These are phyloP conservation scores for Ochropleura leucogaster DNA, from an alignment of 2,888 invertebrate species.

Conservation along the genomic window DNA sequence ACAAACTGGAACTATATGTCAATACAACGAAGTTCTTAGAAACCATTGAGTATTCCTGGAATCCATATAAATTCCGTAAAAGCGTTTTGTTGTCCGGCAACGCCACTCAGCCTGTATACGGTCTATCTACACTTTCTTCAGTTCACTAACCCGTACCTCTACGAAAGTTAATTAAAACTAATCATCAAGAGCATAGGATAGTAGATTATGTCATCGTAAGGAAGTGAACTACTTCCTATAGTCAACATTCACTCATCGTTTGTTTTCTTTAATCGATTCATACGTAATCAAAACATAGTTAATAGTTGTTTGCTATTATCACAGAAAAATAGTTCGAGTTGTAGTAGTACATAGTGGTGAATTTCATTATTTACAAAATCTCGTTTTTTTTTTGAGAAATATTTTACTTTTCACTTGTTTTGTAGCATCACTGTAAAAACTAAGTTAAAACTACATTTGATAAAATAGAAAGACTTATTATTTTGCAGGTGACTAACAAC, in stretches of 20 bases:
- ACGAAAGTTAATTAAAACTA: slow-evolving; percentile 40
- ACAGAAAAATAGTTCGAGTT: slow-evolving; percentile 37
- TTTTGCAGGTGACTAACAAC: no score
- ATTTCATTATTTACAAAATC: slow-evolving; percentile 23
- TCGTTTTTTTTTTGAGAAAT: not conserved
- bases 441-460: not conserved
- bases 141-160: slow-evolving; percentile 32
- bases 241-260: slow-evolving; percentile 47
- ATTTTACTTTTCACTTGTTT: slow-evolving; percentile 7
- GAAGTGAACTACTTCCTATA: slow-evolving; percentile 43
- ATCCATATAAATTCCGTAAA: slow-evolving; percentile 54
- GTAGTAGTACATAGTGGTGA: slow-evolving; percentile 35
- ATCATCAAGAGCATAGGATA: slow-evolving; percentile 48
- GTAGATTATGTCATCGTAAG: slow-evolving; percentile 58
- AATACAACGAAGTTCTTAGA: slow-evolving; percentile 27
- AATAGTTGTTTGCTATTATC: slow-evolving; percentile 44
- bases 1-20: not conserved
- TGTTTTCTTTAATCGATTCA: slow-evolving; percentile 58
- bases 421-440: not conserved
- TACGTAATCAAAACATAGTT: slow-evolving; percentile 63
- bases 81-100: slow-evolving; percentile 27
- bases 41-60: slow-evolving; percentile 47
- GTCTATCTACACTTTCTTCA: slow-evolving; percentile 17
- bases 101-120: slow-evolving; percentile 5
- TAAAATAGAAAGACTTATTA: no score